Conservation (phyloP, 2,113 vertebrate genomes). For the Tragelaphus strepsiceros region DNA sequence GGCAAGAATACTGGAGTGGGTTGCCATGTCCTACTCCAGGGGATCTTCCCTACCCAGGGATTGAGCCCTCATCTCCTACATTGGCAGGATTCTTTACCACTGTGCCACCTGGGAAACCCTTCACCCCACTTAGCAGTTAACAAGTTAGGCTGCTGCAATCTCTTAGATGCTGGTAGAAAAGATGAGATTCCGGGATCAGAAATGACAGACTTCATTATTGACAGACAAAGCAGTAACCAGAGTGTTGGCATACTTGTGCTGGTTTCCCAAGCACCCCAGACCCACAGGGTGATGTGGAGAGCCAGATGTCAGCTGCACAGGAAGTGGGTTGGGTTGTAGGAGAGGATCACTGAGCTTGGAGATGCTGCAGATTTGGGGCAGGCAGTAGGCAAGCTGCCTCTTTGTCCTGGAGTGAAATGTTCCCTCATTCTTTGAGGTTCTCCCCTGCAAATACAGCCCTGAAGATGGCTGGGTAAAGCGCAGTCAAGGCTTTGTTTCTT, state of each 20-base stretch:
- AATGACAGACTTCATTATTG: neutral
- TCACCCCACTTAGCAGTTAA: neutral
- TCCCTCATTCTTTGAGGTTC: neutral
- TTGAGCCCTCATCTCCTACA: neutral
- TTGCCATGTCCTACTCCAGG: neutral
- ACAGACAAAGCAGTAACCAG: neutral
- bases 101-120: neutral
- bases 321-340: no score
- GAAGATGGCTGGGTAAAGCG: neutral
- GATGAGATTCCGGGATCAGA: neutral
- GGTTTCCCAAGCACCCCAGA: neutral
- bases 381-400: neutral
- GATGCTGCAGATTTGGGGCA: fast-evolving
- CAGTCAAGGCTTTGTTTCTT: neutral
- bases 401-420: neutral
- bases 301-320: neutral
- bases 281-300: neutral
- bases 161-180: neutral
- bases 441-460: neutral
- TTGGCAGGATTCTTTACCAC: neutral
- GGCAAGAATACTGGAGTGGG: neutral
- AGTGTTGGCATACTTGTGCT: fast-evolving
- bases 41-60: neutral
- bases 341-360: neutral
- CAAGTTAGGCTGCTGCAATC: neutral